Conservation (phyloP, 2,797 vertebrate genomes). For the Neosilurus mollespiculum region DNA sequence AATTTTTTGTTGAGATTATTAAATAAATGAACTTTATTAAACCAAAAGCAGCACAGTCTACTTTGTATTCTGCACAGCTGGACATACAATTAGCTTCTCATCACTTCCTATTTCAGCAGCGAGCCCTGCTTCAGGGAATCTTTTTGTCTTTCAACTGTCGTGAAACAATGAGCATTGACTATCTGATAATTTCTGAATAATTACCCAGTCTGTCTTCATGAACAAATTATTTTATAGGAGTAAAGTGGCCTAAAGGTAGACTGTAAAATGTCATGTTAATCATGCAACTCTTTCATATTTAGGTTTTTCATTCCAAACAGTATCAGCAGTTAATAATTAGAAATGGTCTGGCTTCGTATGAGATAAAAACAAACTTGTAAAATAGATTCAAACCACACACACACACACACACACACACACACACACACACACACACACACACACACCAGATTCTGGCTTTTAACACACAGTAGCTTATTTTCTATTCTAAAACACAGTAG, state of each 20-base stretch:
- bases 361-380: slow-evolving; percentile 29
- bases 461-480: slow-evolving; percentile 44
- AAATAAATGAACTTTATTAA: not conserved
- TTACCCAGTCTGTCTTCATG: not conserved
- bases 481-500: slow-evolving; percentile 41
- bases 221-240: not conserved
- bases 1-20: not conserved
- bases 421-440: not conserved
- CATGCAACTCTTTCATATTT: not conserved
- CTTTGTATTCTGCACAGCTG: not conserved
- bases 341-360: slow-evolving; percentile 1
- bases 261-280: not conserved
- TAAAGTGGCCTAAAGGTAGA: not conserved
- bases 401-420: slow-evolving; percentile 26
- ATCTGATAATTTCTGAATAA: not conserved
- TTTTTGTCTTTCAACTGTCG: not conserved
- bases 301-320: not conserved
- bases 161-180: not conserved
- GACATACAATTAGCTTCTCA: not conserved
- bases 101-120: not conserved
- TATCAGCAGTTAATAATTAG: slow-evolving; percentile 1
- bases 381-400: slow-evolving; percentile 16
- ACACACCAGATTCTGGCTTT: slow-evolving; percentile 23
- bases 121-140: no score
- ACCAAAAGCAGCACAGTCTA: not conserved